phyloP scores from a whole-genome alignment of 2,113 vertebrate species.

The Tetrao urogallus region DNA sequence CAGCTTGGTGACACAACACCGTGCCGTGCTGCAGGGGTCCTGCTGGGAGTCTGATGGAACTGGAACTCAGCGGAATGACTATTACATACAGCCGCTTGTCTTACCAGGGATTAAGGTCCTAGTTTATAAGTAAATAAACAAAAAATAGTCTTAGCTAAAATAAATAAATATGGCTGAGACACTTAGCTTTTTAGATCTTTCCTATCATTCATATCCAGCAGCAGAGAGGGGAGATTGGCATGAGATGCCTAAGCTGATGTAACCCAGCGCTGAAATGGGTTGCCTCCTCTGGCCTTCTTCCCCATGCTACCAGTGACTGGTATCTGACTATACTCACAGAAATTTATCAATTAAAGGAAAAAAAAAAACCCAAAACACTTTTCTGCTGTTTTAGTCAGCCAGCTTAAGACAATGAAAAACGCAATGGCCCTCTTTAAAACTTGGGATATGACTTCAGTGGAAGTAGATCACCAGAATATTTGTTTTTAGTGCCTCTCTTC shows the following conservation, averaged over 20 bases:
- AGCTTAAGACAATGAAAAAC: background rate
- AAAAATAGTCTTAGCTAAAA: background rate
- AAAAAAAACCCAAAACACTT: background rate
- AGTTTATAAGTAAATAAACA: background rate
- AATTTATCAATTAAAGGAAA: background rate
- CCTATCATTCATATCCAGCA: background rate
- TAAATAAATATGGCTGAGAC: background rate
- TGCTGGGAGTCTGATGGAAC: background rate
- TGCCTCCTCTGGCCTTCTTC: background rate
- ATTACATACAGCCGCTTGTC: background rate
- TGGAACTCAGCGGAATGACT: background rate
- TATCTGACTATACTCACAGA: background rate
- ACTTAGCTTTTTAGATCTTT: background rate
- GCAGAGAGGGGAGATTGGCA: background rate
- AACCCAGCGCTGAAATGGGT: background rate
- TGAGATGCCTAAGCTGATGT: background rate
- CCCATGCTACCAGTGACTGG: background rate
- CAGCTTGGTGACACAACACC: background rate
- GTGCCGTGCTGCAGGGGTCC: background rate
- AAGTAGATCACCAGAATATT: background rate
- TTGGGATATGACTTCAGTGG: background rate
- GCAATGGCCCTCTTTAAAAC: background rate
- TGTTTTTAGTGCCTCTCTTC: background rate
- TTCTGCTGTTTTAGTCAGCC: background rate
- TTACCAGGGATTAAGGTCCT: background rate